Evolutionary conservation across 92 coral and sea anemone species (phyloP).

Genomic region (Isaurus tuberculatus): DNA sequence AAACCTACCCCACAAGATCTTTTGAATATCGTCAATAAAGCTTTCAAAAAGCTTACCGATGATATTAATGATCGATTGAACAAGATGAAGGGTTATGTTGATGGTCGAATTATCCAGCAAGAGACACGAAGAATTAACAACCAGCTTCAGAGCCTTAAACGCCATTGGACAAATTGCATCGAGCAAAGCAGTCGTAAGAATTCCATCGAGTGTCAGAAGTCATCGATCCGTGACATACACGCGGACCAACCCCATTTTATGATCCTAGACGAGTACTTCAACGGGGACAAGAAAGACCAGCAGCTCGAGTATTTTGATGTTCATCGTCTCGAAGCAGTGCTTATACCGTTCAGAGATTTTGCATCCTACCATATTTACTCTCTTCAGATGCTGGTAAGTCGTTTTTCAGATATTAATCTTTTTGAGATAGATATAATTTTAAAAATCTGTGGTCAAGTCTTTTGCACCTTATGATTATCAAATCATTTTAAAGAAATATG

Average conservation of each 20-base stretch:
- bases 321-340: constrained; percentile 28
- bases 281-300: constrained; percentile 20
- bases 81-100: constrained; percentile 24
- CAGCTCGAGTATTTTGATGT: constrained; percentile 10
- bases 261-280: constrained; percentile 25
- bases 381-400: constrained; percentile 8
- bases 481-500: no score
- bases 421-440: no score
- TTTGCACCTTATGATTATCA: no score
- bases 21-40: constrained; percentile 4
- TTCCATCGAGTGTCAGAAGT: constrained; percentile 10
- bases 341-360: constrained; percentile 20
- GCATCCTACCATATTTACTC: constrained; percentile 19
- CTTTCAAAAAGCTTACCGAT: constrained; percentile 22
- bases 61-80: constrained; percentile 32
- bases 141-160: constrained; percentile 39
- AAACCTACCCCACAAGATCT: constrained; percentile 23
- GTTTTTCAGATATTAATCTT: no score
- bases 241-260: constrained; percentile 16
- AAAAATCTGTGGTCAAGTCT: no score
- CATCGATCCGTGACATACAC: constrained; percentile 23
- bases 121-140: constrained; percentile 30
- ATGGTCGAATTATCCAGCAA: constrained; percentile 13
- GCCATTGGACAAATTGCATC: constrained; percentile 22
- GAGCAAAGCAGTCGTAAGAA: constrained; percentile 21